A percentile compares a stretch with the other conserved stretches of the same genome.
phyloP scores from a whole-genome alignment of 2,888 invertebrate species.

The Eudemis profundana region DNA sequence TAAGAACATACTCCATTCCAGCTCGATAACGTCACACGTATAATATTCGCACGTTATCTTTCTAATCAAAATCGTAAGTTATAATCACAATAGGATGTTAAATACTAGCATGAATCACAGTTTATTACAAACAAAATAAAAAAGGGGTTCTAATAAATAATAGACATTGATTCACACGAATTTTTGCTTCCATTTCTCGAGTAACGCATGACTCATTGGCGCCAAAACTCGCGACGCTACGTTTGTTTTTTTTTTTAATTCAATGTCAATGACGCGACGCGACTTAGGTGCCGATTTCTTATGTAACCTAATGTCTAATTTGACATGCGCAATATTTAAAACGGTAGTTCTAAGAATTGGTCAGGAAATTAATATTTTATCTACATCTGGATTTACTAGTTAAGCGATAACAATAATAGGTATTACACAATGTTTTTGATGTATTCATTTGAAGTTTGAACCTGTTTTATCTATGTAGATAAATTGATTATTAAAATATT shows the following conservation, averaged over 20 bases:
- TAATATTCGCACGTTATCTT: conserved; percentile 14
- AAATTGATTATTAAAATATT: not conserved
- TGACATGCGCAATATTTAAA: conserved; percentile 26
- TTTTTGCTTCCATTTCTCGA: conserved; percentile 49
- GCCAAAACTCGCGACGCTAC: conserved; percentile 34
- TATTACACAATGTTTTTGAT: conserved; percentile 21
- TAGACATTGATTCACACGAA: conserved; percentile 51
- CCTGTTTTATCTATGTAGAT: not conserved
- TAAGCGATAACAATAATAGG: not conserved
- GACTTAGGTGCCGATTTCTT: conserved; percentile 30
- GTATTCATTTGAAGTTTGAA: not conserved
- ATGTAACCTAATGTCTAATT: conserved; percentile 29
- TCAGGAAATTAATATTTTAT: conserved; percentile 5
- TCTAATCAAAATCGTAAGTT: conserved; percentile 24
- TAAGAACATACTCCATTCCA: conserved; percentile 11
- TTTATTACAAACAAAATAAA: conserved; percentile 16
- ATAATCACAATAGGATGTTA: conserved; percentile 40
- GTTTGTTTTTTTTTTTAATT: conserved; percentile 39
- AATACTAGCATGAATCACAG: conserved; percentile 29
- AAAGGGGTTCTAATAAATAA: conserved; percentile 30
- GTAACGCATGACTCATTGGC: conserved; percentile 48
- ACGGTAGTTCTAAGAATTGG: conserved; percentile 4
- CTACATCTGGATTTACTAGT: not conserved
- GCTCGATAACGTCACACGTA: conserved; percentile 16
- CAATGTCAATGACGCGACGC: conserved; percentile 45